Conservation (phyloP, 2,888 invertebrate genomes). For the Leucania comma region DNA sequence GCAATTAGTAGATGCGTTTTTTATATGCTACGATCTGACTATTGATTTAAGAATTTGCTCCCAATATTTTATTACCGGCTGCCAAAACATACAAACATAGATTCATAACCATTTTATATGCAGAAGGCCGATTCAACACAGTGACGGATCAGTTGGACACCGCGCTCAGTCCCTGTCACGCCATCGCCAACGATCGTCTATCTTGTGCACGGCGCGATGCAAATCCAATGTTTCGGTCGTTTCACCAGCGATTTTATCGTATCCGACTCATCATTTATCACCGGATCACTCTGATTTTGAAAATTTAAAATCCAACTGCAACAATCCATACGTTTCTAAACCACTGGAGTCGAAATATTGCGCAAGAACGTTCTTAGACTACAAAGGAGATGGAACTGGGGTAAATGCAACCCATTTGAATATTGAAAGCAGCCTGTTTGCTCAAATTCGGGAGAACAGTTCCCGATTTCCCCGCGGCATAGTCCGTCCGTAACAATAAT, state of each 20-base stretch:
- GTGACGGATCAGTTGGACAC: conserved; percentile 28
- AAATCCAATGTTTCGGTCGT: conserved; percentile 41
- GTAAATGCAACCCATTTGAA: conserved; percentile 51
- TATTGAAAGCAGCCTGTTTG: conserved; percentile 42
- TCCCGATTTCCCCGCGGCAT: conserved; percentile 41
- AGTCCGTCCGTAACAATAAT: conserved; percentile 32
- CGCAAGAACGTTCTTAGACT: not conserved
- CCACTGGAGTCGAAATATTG: not conserved
- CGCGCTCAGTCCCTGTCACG: conserved; percentile 9
- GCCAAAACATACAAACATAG: not conserved
- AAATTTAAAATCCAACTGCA: conserved; percentile 3
- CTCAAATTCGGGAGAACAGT: conserved; percentile 33
- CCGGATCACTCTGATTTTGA: conserved; percentile 34
- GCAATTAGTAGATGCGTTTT: not conserved
- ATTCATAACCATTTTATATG: not conserved
- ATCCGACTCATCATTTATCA: conserved; percentile 36
- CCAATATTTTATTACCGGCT: not conserved
- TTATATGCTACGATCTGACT: not conserved
- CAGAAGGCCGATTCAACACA: not conserved
- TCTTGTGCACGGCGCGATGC: conserved; percentile 36
- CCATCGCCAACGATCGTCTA: conserved; percentile 35
- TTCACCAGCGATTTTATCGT: conserved; percentile 39
- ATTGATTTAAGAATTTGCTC: not conserved
- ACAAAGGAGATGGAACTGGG: conserved; percentile 28
- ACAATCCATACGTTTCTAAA: conserved; percentile 5